Conservation (phyloP, 2,797 vertebrate species). For the Schizopygopsis pylzovi region DNA sequence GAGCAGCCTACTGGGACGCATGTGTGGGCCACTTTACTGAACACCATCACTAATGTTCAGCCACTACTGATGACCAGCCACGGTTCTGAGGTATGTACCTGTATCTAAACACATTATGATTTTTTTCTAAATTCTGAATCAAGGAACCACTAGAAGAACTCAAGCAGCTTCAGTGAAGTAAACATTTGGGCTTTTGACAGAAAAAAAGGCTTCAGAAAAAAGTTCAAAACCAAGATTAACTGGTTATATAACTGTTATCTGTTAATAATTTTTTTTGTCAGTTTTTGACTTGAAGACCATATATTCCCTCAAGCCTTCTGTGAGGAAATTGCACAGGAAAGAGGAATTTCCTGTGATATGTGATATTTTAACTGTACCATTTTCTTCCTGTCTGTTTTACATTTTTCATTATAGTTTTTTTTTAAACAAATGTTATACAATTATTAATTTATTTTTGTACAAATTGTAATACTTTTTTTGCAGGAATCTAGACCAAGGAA, state of each 20-base stretch:
- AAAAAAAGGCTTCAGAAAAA: not conserved
- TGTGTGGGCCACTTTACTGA: slow-evolving; percentile 63
- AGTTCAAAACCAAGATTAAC: not conserved
- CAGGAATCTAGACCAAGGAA: slow-evolving; percentile 66
- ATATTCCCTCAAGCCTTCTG: slow-evolving; percentile 59
- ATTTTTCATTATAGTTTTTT: not conserved
- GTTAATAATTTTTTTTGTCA: slow-evolving; percentile 57
- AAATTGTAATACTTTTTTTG: slow-evolving; percentile 11
- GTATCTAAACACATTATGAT: slow-evolving; percentile 41
- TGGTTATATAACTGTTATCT: slow-evolving; percentile 38
- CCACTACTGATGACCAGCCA: slow-evolving; percentile 66
- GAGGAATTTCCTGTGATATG: slow-evolving; percentile 68
- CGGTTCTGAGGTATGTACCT: slow-evolving; percentile 71
- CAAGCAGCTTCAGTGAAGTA: not conserved
- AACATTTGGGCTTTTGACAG: not conserved
- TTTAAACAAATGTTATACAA: not conserved
- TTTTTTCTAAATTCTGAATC: not conserved
- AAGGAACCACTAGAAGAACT: not conserved
- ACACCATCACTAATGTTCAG: slow-evolving; percentile 67
- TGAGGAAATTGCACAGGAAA: slow-evolving; percentile 67
- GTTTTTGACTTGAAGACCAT: slow-evolving; percentile 46
- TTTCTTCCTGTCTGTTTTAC: slow-evolving; percentile 1
- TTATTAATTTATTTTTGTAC: not conserved
- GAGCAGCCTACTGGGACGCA: slow-evolving; percentile 34
- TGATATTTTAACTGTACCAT: slow-evolving; percentile 10